These are phyloP conservation scores for Nettapus auritus DNA, from an alignment of 2,113 vertebrate species.

Conservation along the genomic window DNA sequence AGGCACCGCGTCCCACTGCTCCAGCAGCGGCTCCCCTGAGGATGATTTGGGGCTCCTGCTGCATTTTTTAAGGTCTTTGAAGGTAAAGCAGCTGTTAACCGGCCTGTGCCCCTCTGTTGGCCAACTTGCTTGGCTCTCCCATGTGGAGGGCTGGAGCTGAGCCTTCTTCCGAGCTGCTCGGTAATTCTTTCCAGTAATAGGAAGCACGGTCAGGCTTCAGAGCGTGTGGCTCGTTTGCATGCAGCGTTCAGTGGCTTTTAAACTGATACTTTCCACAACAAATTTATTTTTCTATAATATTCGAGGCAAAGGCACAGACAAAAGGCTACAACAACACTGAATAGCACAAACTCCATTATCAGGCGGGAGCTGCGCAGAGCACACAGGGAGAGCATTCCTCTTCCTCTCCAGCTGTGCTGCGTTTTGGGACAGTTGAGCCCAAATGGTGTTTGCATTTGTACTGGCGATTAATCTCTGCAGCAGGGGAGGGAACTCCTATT, in stretches of 20 bases:
- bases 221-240: accelerated
- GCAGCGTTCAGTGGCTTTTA: neutral
- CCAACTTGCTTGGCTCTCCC: neutral
- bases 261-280: neutral
- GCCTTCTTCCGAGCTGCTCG: neutral
- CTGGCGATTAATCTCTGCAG: neutral
- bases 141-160: neutral
- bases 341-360: neutral
- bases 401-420: neutral
- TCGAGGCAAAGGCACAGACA: neutral
- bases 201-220: accelerated
- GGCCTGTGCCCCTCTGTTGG: accelerated
- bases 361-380: neutral
- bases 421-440: neutral
- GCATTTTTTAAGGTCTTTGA: neutral
- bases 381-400: neutral
- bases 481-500: slow-evolving; percentile 26
- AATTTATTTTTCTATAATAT: neutral
- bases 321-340: neutral
- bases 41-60: accelerated
- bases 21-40: neutral
- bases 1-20: neutral
- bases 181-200: neutral
- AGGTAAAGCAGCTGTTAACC: neutral
- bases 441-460: neutral